These are phyloP conservation scores for Cacatua alba DNA, from an alignment of 2,113 vertebrate genomes.

Conservation along the genomic window DNA sequence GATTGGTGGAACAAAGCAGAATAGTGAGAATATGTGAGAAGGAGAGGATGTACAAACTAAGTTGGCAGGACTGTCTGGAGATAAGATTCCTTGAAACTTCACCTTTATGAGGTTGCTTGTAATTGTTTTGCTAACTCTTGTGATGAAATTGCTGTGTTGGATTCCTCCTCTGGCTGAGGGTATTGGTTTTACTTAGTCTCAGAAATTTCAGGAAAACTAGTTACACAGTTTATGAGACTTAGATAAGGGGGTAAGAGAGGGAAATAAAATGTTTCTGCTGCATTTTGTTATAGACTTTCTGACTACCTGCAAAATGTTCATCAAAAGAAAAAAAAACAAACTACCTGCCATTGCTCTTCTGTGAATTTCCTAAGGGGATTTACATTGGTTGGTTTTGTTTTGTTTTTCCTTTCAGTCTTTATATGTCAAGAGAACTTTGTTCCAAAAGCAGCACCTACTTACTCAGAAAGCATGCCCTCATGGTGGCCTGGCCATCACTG, in stretches of 20 bases:
- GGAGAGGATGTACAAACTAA: not conserved
- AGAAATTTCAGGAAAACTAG: not conserved
- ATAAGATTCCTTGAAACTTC: not conserved
- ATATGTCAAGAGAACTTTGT: not conserved
- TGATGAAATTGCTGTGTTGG: not conserved
- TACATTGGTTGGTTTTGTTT: not conserved
- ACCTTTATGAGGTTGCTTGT: not conserved
- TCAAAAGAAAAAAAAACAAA: not conserved
- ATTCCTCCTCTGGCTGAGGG: not conserved
- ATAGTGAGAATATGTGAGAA: not conserved
- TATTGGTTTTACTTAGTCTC: not conserved
- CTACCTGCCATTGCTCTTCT: not conserved
- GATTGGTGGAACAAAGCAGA: not conserved
- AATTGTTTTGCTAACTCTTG: not conserved
- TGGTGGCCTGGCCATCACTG: not conserved
- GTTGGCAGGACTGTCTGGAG: not conserved
- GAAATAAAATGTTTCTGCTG: not conserved
- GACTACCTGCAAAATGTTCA: not conserved
- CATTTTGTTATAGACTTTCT: not conserved
- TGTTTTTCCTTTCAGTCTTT: not conserved
- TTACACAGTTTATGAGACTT: not conserved
- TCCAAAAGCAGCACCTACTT: not conserved
- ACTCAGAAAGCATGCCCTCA: not conserved
- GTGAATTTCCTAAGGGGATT: not conserved
- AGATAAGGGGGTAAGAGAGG: not conserved